Base-by-base conservation (phyloP, 2,888 invertebrate genomes). In the Lithophane socia region DNA sequence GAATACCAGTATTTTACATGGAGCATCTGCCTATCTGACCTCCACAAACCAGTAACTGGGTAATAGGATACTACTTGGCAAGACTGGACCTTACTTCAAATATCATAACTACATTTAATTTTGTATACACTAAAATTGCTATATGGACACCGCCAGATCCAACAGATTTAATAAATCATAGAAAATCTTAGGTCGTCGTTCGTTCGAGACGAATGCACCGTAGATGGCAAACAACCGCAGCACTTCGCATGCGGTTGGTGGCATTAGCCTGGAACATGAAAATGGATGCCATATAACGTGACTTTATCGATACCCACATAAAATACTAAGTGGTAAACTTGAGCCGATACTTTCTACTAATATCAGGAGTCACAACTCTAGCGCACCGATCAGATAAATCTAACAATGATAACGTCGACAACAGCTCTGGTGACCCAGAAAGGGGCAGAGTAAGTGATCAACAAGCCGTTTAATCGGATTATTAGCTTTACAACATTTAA, bases 181-280 rank as follows among this genome's bases (percentile, higher is more conserved):
- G 89, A 90, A 90, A 92, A 89, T 86, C 83, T 78, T 86, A 88
- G 92, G 92, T 93, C 92, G 91, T 90, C 84, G 92, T 87, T 89
- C 93, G 93, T 93, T 94, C 92, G 86, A 93, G 92, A 92, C 92
- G 92, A 93, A 90, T 92, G 92, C 91, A 89, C 92, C 90, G 90
- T 91, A 91, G 91, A 92, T 91, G 86, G 91, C 89, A 91, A 90
- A 88, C 90, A 91, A 93, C 93, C 94, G 90, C 93, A 94, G 91
- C 83, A 89, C 86, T 90, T 85, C 89, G 93, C 88, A 92, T 93
- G 94, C 93, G 94, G 94, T 94, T 87, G 89, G 81, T 89, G 85
- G 90, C 89, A 92, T 91, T 92, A 92, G 88, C 86, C 89, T 88
- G 89, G 87, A 91, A 91, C 87, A 91, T 91, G 86, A 90, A 90